A percentile compares a stretch with the other conserved stretches of the same genome.
phyloP scores from a whole-genome alignment of 2,888 invertebrate genomes.

The Stenolophus ochropezus region DNA sequence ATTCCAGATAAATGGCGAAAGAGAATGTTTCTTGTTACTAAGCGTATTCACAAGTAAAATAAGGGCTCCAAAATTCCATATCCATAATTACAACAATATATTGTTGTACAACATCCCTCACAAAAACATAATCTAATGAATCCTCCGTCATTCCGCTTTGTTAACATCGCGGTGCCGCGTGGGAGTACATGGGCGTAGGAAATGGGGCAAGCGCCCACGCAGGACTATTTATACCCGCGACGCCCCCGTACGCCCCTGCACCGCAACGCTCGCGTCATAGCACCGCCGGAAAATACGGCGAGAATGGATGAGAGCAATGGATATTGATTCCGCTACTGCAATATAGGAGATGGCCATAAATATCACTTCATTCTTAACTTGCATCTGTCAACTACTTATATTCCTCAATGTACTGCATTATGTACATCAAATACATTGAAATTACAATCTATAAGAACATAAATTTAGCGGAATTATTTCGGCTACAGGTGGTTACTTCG shows the following conservation, averaged over 20 bases:
- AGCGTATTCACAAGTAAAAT: too few species aligned
- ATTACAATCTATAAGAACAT: too few species aligned
- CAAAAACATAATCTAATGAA: not conserved
- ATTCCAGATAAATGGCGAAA: too few species aligned
- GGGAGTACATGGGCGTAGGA: slow-evolving; percentile 14
- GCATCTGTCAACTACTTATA: not conserved
- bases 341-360: not conserved
- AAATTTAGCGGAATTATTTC: too few species aligned
- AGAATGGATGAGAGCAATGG: not conserved
- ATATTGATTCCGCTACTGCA: not conserved
- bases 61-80: not conserved
- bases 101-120: not conserved
- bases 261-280: not conserved
- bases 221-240: not conserved
- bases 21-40: too few species aligned
- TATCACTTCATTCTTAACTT: too few species aligned
- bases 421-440: too few species aligned
- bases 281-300: not conserved
- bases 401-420: too few species aligned
- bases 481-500: too few species aligned
- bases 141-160: not conserved
- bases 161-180: not conserved
- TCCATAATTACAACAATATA: not conserved
- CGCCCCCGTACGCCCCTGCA: not conserved
- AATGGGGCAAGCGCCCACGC: slow-evolving; percentile 19